A percentile compares a stretch with the other conserved stretches of the same genome.
phyloP scores from a whole-genome alignment of 2,888 invertebrate genomes.

The Nephrocerus scutellatus region DNA sequence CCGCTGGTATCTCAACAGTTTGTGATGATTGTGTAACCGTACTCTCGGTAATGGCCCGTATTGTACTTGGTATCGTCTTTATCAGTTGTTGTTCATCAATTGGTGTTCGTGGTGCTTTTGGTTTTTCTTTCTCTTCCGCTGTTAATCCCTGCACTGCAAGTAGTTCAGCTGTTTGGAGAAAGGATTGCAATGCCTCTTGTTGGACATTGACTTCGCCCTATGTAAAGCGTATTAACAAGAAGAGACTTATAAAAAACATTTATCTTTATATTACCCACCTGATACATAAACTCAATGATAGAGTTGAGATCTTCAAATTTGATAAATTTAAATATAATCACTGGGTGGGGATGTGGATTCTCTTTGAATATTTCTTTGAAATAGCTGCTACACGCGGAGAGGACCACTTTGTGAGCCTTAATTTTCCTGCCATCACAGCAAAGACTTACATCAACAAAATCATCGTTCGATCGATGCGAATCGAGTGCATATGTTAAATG shows the following conservation, averaged over 20 bases:
- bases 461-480: slow-evolving; percentile 59
- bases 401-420: slow-evolving; percentile 75
- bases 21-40: slow-evolving; percentile 36
- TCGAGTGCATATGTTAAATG: slow-evolving; percentile 76
- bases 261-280: slow-evolving; percentile 30
- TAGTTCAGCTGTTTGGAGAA: slow-evolving; percentile 69
- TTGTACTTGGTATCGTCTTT: slow-evolving; percentile 46
- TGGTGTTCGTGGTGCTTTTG: slow-evolving; percentile 36
- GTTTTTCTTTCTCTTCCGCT: slow-evolving; percentile 46
- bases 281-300: slow-evolving; percentile 75
- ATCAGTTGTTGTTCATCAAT: slow-evolving; percentile 43
- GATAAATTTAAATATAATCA: slow-evolving; percentile 72
- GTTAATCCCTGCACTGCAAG: slow-evolving; percentile 71
- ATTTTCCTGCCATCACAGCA: slow-evolving; percentile 79
- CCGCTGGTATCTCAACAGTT: slow-evolving; percentile 41
- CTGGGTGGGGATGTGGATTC: slow-evolving; percentile 73
- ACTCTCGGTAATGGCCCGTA: slow-evolving; percentile 39
- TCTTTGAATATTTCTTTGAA: slow-evolving; percentile 67
- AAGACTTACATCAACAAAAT: slow-evolving; percentile 76
- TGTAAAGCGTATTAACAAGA: background rate
- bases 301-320: slow-evolving; percentile 71
- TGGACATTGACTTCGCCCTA: slow-evolving; percentile 73
- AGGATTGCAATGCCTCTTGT: slow-evolving; percentile 70
- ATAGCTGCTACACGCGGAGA: slow-evolving; percentile 78
- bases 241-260: background rate